Evolutionary conservation across 2,888 invertebrate genomes (phyloP), one percentile per base, ranked within the genome.

Genomic region (Brachyopa scutellaris): DNA sequence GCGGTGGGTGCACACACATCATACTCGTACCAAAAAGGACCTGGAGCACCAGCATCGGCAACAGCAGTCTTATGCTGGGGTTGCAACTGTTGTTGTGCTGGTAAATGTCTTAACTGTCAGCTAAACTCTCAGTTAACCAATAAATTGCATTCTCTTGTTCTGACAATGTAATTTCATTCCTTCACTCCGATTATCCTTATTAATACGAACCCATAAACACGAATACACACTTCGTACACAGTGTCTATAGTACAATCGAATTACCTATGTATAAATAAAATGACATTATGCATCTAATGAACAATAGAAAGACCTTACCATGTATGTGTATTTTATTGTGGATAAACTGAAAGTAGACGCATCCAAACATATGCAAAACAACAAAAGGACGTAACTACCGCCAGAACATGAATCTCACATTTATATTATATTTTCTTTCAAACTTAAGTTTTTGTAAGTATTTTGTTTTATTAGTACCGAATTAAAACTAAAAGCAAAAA

Each of bases 111-210:
- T 69, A 76, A 64, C 69, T 80, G 69, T 69, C 80, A 69, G 55
- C 77, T 82, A 64, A 82, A 72, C 59, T 76, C 70, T 66, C 77
- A 77, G 70, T 82, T 66, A 66, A 61, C 70, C 70, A 77, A 82
- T 82, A 77, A 82, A 82, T 76, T 82, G 64, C 59, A 82, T 82
- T 70, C 70, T 53, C 70, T 70, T 76, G 76, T 82, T 66, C 80
- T 53, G 82, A 72, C 77, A 76, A 23, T 77, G 76, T 42, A 59
- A 80, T 64, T 64, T 64, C 42, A 66, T 40, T 73, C 53, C 13
- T 42, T 23, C 9, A 2, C 64, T 31, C 21, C 47, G 33, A 67
- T 47, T 53, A 67, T 55, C 17, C 47, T 38, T 36, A 55, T 66
- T 47, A 66, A 64, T 57, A 23, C 15, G 31, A 70, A 26, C 13